These are phyloP conservation scores for Drosophila vallismaia DNA, from an alignment of 2,888 invertebrate species.

Conservation along the genomic window DNA sequence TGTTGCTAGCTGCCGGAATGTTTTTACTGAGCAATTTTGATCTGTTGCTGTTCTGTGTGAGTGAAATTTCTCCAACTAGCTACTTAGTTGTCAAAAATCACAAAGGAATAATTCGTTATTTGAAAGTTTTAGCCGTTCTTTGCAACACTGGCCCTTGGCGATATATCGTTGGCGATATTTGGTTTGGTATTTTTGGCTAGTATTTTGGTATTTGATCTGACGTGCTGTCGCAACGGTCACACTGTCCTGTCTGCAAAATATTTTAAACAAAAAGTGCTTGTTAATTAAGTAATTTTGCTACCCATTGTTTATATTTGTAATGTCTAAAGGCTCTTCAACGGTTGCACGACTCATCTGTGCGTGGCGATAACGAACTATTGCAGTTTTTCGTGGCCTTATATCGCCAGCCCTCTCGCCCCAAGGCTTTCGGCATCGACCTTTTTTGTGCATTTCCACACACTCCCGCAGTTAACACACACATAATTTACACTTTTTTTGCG, in stretches of 20 bases:
- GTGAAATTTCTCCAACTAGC: constrained; percentile 45
- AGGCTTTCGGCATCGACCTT: constrained; percentile 34
- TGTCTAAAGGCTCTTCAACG: background rate
- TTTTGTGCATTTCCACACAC: constrained; percentile 38
- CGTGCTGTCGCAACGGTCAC: constrained; percentile 37
- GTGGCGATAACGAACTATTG: constrained; percentile 2
- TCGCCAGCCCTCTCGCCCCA: constrained; percentile 27
- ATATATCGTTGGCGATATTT: too few relatives aligned
- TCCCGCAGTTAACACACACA: constrained; percentile 3
- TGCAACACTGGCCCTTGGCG: too few relatives aligned
- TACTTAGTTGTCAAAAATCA: constrained; percentile 47
- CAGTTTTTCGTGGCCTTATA: constrained; percentile 1
- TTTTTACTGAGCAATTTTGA: constrained; percentile 66
- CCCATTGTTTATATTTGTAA: constrained; percentile 14
- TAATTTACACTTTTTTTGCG: constrained; percentile 30
- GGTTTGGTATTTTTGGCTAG: constrained; percentile 6
- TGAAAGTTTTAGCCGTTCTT: too few relatives aligned
- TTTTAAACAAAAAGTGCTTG: constrained; percentile 67
- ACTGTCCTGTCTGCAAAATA: constrained; percentile 61
- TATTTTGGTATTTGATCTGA: background rate
- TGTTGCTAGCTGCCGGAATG: constrained; percentile 70
- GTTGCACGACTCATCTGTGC: constrained; percentile 2
- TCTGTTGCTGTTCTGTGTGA: constrained; percentile 28
- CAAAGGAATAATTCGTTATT: constrained; percentile 1
- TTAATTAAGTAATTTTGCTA: constrained; percentile 40